Conservation (phyloP, 2,113 vertebrate genomes). For the Peromyscus californicus region DNA sequence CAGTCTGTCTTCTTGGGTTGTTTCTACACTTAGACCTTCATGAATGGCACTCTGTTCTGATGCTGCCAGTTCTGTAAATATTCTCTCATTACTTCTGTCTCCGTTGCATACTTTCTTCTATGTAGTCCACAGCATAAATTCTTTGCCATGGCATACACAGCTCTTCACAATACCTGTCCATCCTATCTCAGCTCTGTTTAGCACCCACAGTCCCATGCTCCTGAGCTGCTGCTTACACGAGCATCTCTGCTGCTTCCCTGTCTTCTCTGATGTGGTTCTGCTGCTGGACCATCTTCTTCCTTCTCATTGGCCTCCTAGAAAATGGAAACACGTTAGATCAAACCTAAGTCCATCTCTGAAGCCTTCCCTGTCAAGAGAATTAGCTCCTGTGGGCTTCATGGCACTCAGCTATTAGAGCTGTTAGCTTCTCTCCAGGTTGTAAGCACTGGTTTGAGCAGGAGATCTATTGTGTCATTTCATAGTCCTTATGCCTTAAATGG, state of each 20-base stretch:
- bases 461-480: not conserved
- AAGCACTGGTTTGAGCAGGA: not conserved
- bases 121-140: not conserved
- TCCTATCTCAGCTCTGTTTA: not conserved
- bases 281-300: not conserved
- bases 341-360: not conserved
- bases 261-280: not conserved
- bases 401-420: not conserved
- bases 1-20: not conserved
- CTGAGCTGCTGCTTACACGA: fast-evolving
- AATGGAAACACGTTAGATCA: not conserved
- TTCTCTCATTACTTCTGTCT: not conserved
- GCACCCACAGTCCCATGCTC: too few relatives aligned
- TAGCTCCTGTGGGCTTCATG: fast-evolving
- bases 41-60: not conserved
- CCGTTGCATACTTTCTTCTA: not conserved
- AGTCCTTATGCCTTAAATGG: not conserved
- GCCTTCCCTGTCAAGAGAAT: not conserved
- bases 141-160: fast-evolving
- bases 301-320: not conserved
- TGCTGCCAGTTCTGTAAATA: not conserved
- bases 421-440: not conserved
- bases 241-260: too few relatives aligned
- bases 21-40: not conserved
- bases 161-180: not conserved